Conservation (phyloP, 2,113 vertebrate species). For the Oenanthe melanoleuca region DNA sequence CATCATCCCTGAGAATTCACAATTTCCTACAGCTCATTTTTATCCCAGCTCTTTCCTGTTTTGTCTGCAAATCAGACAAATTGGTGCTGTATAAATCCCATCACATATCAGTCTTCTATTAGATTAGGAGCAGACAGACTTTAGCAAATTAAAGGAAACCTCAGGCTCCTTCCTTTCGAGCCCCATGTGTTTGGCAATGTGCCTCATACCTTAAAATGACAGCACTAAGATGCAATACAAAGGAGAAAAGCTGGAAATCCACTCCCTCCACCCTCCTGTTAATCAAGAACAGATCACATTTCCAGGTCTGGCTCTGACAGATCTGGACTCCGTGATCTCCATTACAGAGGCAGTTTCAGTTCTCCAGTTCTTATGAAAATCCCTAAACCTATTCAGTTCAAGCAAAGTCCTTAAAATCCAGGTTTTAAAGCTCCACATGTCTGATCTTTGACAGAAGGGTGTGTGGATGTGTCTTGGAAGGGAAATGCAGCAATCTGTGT, state of each 20-base stretch:
- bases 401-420: background rate
- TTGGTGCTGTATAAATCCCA: background rate
- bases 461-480: background rate
- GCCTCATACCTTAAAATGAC: background rate
- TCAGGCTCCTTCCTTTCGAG: background rate
- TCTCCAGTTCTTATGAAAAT: background rate
- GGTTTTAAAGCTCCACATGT: background rate
- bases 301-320: background rate
- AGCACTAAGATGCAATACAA: background rate
- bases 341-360: background rate
- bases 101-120: background rate
- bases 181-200: background rate
- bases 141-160: background rate
- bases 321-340: background rate
- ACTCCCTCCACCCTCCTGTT: background rate
- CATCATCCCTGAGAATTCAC: background rate
- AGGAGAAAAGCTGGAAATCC: background rate
- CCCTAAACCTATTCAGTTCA: background rate
- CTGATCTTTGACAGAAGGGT: background rate
- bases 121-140: background rate
- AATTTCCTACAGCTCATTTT: background rate
- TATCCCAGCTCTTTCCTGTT: background rate
- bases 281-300: background rate
- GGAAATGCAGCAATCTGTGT: background rate
- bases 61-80: background rate